Evolutionary conservation across 2,888 invertebrate genomes (phyloP).

Genomic region (Euplexia lucipara): DNA sequence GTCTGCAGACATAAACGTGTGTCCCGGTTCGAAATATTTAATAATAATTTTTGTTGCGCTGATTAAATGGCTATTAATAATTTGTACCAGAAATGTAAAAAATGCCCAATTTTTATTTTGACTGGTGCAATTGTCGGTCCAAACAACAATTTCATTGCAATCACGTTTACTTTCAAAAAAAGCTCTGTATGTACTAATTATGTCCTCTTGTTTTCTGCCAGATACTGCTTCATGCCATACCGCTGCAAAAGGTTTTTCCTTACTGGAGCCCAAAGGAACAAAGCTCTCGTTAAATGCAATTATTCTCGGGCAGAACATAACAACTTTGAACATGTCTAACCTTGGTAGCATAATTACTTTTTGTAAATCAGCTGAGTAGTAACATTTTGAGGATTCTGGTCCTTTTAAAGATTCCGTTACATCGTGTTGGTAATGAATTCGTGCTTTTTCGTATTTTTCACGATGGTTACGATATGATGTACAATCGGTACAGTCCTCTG

Average conservation of each 20-base stretch:
- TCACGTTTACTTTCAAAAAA: slow-evolving; percentile 42
- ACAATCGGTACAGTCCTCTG: slow-evolving; percentile 1
- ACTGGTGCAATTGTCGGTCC: slow-evolving; percentile 41
- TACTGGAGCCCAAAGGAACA: slow-evolving; percentile 36
- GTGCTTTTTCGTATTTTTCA: slow-evolving; percentile 4
- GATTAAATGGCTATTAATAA: slow-evolving; percentile 29
- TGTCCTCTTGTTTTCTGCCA: slow-evolving; percentile 41
- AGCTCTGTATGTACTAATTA: slow-evolving; percentile 11
- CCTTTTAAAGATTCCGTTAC: background rate
- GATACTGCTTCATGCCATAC: slow-evolving; percentile 41
- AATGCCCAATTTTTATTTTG: slow-evolving; percentile 52
- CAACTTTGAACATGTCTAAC: slow-evolving; percentile 1
- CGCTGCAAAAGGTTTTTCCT: slow-evolving; percentile 30
- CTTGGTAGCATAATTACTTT: background rate
- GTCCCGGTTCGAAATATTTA: slow-evolving; percentile 39
- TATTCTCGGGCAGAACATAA: background rate
- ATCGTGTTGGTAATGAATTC: slow-evolving; percentile 12
- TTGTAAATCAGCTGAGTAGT: slow-evolving; percentile 2
- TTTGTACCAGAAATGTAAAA: slow-evolving; percentile 24
- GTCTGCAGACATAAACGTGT: no score
- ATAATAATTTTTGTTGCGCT: slow-evolving; percentile 18
- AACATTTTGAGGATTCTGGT: slow-evolving; percentile 17
- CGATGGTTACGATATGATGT: slow-evolving; percentile 4
- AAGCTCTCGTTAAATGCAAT: slow-evolving; percentile 35
- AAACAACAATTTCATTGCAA: slow-evolving; percentile 22